Base-by-base conservation (phyloP, 2,113 vertebrate genomes). In the Stigmatopora argus region DNA sequence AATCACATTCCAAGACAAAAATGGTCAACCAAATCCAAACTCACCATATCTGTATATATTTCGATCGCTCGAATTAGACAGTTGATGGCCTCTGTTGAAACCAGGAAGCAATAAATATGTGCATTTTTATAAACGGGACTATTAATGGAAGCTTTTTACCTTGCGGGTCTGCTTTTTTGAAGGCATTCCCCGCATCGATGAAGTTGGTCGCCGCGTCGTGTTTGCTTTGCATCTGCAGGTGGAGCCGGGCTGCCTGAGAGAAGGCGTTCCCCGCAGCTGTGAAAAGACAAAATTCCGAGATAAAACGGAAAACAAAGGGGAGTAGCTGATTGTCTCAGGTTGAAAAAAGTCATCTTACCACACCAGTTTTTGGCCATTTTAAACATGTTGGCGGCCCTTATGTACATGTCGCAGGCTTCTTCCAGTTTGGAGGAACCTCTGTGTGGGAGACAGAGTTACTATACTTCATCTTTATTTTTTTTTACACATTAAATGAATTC, bases 341-440 rank as follows among this genome's bases (percentile, higher is more conserved):
- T n/a, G 2, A n/a, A 12, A 35, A 31, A 31, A 26, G 13, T 26
- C 8, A 47, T 64, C 84, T 3, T 89, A 96, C 94, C 94, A 68
- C 93, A 95, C 95, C 94, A 97, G 70, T 96, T 96, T 72, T 97
- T 97, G 78, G 93, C 94, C 94, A 97, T 97, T 83, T 97, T 97
- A 86, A 91, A 97, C 94, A 96, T 96, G 82, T 96, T 96, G 8
- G 94, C 95, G 0, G 95, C 95, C 62, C 94, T 90, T 49, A 90
- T 90, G 8, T 94, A 96, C 79, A 95, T 87, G 61, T 97, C 95
- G 9, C 95, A 96, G 5, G 95, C 95, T 79, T 97, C 95, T 80
- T 97, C 95, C 73, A 91, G 71, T 82, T 94, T 95, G 48, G 95
- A 95, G 4, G 94, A 95, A 38, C 94, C 90, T 62, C 95, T 97